Evolutionary conservation across 2,888 invertebrate genomes (phyloP).

Genomic region (Troides aeacus): DNA sequence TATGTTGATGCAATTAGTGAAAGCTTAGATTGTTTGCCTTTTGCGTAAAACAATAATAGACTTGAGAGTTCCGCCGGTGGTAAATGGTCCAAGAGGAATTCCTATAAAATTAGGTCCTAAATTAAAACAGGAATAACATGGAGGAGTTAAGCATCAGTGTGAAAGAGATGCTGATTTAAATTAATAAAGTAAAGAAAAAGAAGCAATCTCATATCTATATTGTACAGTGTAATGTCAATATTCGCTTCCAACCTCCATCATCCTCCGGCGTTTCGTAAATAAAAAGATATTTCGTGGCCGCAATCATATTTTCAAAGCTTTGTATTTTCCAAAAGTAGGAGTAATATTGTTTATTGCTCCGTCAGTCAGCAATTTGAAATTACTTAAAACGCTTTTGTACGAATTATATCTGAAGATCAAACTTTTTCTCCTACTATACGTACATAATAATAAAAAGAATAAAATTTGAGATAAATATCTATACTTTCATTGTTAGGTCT

Average conservation of each 20-base stretch:
- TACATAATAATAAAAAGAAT: too few species aligned
- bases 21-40: too few species aligned
- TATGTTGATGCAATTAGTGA: too few species aligned
- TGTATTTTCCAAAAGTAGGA: constrained; percentile 8
- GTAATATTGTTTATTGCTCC: constrained; percentile 10
- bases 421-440: too few species aligned
- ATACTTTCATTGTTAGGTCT: too few species aligned
- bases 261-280: constrained; percentile 13
- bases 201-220: constrained; percentile 1
- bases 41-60: too few species aligned
- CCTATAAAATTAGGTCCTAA: too few species aligned
- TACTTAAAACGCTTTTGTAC: constrained; percentile 11
- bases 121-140: too few species aligned
- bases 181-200: neutral
- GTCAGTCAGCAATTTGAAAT: constrained; percentile 8
- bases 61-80: too few species aligned
- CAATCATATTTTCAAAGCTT: constrained; percentile 15
- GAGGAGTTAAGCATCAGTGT: too few species aligned
- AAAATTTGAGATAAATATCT: too few species aligned
- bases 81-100: neutral
- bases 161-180: too few species aligned
- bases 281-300: constrained; percentile 17
- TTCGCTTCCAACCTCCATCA: constrained; percentile 20
- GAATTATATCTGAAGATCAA: neutral
- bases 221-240: constrained; percentile 18